Evolutionary conservation across 1,140 invertebrate species (phyloP), one percentile per base, ranked within the genome.

Genomic region (Nephila pilipes): DNA sequence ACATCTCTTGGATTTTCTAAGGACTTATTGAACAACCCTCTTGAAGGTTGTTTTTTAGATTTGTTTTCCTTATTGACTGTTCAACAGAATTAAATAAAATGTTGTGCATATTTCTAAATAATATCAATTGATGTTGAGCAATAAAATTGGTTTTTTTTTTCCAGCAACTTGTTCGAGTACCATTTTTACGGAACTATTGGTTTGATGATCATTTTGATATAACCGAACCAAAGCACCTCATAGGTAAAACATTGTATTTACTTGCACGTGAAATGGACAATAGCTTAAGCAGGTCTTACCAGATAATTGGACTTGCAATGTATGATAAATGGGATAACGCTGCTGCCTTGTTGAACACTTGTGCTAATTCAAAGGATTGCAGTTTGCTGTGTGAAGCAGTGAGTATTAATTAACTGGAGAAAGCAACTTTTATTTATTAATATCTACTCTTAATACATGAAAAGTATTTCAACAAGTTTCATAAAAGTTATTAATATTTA

Each of bases 151-250:
- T 92, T 29, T 25, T 65, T 92, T 85, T 91, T 83, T 92, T 94
- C 16, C 85, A 96, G 95, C 96, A 97, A 25, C 98, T 97, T 96
- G 96, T 98, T 1, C 96, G 98, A 90, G 97, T 99, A 0, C 96
- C 96, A 79, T 99, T 97, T 95, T 93, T 99, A 57, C 96, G 97
- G 94, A 98, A 99, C 95, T 96, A 97, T 4, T 97, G 96, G 95
- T 97, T 97, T 95, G 98, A 99, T 96, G 97, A 98, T 95, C 98
- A 99, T 95, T 98, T 98, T 96, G 98, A 98, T 95, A 95, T 98
- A 5, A 96, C 95, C 91, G 96, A 98, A 94, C 96, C 97, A 14
- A 95, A 96, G 63, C 96, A 97, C 95, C 95, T 98, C 55, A 96
- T 97, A 69, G 98, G 98, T 8, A 99, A 99, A 96, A 97, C 98